Conservation (phyloP, 2,888 invertebrate species). For the Bugula neritina region DNA sequence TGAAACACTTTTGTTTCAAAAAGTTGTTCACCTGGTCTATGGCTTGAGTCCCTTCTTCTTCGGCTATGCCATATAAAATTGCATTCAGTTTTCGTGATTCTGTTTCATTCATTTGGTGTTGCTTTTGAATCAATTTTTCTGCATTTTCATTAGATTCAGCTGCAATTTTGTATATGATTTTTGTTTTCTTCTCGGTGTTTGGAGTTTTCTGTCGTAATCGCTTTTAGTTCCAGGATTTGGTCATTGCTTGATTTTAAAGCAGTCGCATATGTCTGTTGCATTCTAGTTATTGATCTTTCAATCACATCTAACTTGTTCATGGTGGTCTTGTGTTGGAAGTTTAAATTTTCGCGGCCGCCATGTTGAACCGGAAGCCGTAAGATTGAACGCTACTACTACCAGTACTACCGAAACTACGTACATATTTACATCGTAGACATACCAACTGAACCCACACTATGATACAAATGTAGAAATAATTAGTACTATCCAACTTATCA, state of each 20-base stretch:
- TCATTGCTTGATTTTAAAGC: not conserved
- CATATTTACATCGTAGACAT: too few species aligned
- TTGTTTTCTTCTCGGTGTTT: not conserved
- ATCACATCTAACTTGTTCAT: not conserved
- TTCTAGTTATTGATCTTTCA: not conserved
- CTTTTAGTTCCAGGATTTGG: not conserved
- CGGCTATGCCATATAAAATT: too few species aligned
- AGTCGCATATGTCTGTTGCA: not conserved
- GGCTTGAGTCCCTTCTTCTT: not conserved
- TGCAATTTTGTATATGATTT: constrained; percentile 1
- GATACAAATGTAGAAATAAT: too few species aligned
- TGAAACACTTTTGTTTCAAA: not conserved
- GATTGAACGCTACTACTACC: too few species aligned
- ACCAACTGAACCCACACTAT: too few species aligned
- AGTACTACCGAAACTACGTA: too few species aligned
- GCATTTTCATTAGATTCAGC: not conserved
- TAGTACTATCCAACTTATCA: too few species aligned
- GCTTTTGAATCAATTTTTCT: not conserved
- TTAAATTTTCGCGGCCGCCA: too few species aligned
- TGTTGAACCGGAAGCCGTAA: too few species aligned
- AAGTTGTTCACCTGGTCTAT: not conserved
- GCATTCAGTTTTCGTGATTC: not conserved
- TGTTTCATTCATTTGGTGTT: constrained; percentile 3
- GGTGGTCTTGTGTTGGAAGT: not conserved
- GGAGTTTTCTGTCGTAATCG: not conserved